Evolutionary conservation across 2,888 invertebrate genomes (phyloP).

Genomic region (Ennomos fuscantarius): DNA sequence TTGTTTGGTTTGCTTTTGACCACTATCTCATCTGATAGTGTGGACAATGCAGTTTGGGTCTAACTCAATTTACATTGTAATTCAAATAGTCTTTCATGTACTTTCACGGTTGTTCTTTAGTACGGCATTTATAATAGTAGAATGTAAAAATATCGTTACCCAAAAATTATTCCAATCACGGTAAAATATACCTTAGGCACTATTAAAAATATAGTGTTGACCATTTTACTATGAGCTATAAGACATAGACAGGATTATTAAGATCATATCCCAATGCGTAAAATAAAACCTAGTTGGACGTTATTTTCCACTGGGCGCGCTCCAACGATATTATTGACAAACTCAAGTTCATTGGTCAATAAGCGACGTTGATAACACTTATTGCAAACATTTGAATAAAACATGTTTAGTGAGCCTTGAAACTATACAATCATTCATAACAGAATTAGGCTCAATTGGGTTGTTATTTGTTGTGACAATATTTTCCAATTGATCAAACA

Average conservation of each 20-base stretch:
- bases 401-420: constrained; percentile 24
- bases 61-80: no score
- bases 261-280: background rate
- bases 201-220: no score
- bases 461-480: constrained; percentile 17
- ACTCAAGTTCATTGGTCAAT: constrained; percentile 24
- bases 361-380: constrained; percentile 11
- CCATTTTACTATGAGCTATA: background rate
- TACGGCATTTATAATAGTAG: no score
- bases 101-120: no score
- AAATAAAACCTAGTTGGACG: constrained; percentile 22
- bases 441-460: constrained; percentile 25
- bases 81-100: no score
- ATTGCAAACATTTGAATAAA: constrained; percentile 12
- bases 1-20: no score
- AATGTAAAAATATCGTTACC: no score
- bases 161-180: no score
- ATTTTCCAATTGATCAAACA: constrained; percentile 22
- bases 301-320: constrained; percentile 15
- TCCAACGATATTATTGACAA: constrained; percentile 22
- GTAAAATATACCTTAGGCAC: no score
- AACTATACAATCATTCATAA: constrained; percentile 19
- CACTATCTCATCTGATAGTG: no score
- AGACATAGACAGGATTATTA: constrained; percentile 1
- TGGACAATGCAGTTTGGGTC: no score